Evolutionary conservation across 2,113 vertebrate species (phyloP).

Genomic region (Brachirus orientalis): DNA sequence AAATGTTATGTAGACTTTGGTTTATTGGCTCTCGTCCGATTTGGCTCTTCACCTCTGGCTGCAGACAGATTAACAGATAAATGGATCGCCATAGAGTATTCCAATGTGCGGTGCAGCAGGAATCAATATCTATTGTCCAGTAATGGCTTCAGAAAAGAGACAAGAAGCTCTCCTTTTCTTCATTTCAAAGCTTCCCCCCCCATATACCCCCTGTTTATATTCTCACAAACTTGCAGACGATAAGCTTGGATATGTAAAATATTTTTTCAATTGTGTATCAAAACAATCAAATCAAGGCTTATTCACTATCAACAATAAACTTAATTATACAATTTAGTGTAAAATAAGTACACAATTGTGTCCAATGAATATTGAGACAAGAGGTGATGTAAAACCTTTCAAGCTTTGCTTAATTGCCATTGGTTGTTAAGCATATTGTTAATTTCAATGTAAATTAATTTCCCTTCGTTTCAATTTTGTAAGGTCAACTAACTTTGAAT

Average conservation of each 20-base stretch:
- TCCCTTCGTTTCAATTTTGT: conserved; percentile 79
- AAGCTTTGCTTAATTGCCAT: conserved; percentile 66
- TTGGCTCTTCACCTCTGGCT: conserved; percentile 66
- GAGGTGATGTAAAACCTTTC: conserved; percentile 64
- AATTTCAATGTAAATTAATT: conserved; percentile 82
- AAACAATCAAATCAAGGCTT: conserved; percentile 18
- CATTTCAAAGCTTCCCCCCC: conserved; percentile 15
- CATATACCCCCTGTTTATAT: not conserved
- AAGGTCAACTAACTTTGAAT: conserved; percentile 82
- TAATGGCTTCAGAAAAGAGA: conserved; percentile 68
- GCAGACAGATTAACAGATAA: conserved; percentile 79
- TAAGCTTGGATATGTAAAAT: conserved; percentile 9
- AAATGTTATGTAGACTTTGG: conserved; percentile 79
- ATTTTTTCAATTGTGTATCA: not conserved
- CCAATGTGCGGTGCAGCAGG: conserved; percentile 59
- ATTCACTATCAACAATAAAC: conserved; percentile 23
- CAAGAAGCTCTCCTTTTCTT: conserved; percentile 42
- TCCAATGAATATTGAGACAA: conserved; percentile 32
- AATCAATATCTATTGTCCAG: conserved; percentile 78
- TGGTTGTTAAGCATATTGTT: conserved; percentile 76
- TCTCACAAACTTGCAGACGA: not conserved
- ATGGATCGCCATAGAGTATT: conserved; percentile 73
- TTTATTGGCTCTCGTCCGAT: conserved; percentile 68
- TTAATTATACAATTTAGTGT: conserved; percentile 24
- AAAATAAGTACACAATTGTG: conserved; percentile 13